Evolutionary conservation across 2,888 invertebrate species (phyloP), one percentile per base, ranked within the genome.

Genomic region (Acleris literana): DNA sequence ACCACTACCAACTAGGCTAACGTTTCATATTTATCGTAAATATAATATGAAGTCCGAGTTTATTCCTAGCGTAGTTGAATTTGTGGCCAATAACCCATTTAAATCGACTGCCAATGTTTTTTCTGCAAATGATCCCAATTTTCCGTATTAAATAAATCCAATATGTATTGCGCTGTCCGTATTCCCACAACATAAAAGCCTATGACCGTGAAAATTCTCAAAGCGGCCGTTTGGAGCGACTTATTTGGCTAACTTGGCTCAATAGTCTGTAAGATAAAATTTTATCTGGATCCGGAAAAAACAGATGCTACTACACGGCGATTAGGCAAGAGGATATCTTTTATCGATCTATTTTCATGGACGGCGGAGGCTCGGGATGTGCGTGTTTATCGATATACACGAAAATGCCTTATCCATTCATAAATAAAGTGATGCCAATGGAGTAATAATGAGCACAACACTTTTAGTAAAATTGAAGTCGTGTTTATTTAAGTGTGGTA

Each of bases 241-340:
- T 43, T 58, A 64, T 64, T 44, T 9, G 49, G 48, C 43, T 13
- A 51, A 60, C 29, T 55, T 48, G 48, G 18, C n/a, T 61, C 20
- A n/a, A 7, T 54, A 55, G 44, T 54, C 48, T 29, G 60, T 20
- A 43, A 65, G 60, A 65, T 65, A 61, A 64, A 60, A 51, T 55
- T 55, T 64, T 56, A 64, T 64, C 64, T 64, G 17, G 11, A 18
- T 52, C 39, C 53, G 46, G 59, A 43, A 60, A 63, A 63, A 59
- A 54, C 65, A 65, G 33, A 61, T 55, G 64, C 55, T 64, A 60
- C 59, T 49, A 65, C 55, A 55, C 29, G 60, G 29, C 59, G 64
- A 65, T 65, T 65, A 65, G 49, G 49, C 55, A 44, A 49, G 51
- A 55, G 51, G 49, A 56, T 56, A 29, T 60, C 44, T 51, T 64